Conservation (phyloP, 2,113 vertebrate species). For the Peromyscus polionotus region DNA sequence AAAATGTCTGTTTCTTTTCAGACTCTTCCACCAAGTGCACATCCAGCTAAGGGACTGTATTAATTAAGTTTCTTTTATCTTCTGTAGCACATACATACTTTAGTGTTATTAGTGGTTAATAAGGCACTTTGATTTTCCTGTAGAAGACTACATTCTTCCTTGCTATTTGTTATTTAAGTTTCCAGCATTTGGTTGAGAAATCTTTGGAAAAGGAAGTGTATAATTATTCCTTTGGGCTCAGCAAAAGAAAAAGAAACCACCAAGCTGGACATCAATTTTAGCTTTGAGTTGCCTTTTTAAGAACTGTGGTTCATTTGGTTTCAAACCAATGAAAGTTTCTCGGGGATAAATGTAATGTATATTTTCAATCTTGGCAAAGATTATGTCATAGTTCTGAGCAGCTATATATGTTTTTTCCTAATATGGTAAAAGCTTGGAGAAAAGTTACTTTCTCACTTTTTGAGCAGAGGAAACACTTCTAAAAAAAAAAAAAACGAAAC, state of each 20-base stretch:
- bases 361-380: constrained; percentile 65
- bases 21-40: background rate
- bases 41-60: background rate
- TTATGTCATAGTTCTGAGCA: constrained; percentile 60
- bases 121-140: constrained; percentile 51
- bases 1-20: constrained; percentile 19
- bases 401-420: constrained; percentile 60
- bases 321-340: constrained; percentile 52
- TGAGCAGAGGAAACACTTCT: constrained; percentile 58
- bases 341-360: constrained; percentile 60
- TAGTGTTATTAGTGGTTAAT: background rate
- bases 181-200: constrained; percentile 41
- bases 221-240: constrained; percentile 68
- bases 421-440: constrained; percentile 69
- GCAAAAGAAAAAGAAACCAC: constrained; percentile 53
- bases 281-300: constrained; percentile 65
- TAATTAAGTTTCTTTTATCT: background rate
- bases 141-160: constrained; percentile 38
- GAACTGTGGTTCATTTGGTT: constrained; percentile 53
- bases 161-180: constrained; percentile 57
- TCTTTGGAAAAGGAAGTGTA: constrained; percentile 51
- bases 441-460: constrained; percentile 64
- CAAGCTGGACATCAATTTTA: constrained; percentile 62
- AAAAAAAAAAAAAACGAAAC: background rate
- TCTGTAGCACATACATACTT: background rate